phyloP scores from a whole-genome alignment of 2,797 vertebrate species.

The Apodemus agrarius region DNA sequence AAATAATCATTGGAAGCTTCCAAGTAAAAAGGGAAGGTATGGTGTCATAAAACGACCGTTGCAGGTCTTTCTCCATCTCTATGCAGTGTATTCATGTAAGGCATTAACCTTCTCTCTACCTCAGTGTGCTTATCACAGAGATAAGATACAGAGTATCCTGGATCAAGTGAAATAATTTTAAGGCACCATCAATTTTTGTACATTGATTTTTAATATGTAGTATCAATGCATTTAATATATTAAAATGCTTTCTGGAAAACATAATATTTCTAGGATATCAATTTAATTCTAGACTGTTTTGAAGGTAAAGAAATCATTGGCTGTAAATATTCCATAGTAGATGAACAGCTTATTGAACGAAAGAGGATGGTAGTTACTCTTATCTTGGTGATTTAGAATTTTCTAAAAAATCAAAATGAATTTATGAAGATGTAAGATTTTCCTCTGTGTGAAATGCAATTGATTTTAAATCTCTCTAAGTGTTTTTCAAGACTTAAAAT shows the following conservation, averaged over 20 bases:
- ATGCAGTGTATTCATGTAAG: slow-evolving; percentile 16
- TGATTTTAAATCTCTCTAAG: neutral
- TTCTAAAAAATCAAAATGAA: slow-evolving; percentile 22
- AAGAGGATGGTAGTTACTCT: neutral
- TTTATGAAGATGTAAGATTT: slow-evolving; percentile 31
- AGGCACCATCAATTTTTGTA: neutral
- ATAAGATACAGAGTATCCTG: neutral
- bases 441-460: slow-evolving; percentile 28
- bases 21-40: neutral
- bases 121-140: neutral
- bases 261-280: slow-evolving; percentile 21
- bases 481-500: slow-evolving; percentile 51
- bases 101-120: neutral
- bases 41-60: neutral
- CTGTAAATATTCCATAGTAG: neutral
- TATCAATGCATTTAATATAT: slow-evolving; percentile 30
- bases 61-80: neutral
- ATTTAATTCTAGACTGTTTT: slow-evolving; percentile 32
- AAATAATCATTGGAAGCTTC: slow-evolving; percentile 1
- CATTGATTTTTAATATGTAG: slow-evolving; percentile 35
- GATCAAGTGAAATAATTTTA: slow-evolving; percentile 36
- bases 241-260: slow-evolving; percentile 33
- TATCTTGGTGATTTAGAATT: neutral
- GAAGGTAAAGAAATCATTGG: neutral
- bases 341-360: slow-evolving; percentile 7